These are phyloP conservation scores for Hydrolagus affinis DNA, from an alignment of 2,113 vertebrate genomes.

Conservation along the genomic window DNA sequence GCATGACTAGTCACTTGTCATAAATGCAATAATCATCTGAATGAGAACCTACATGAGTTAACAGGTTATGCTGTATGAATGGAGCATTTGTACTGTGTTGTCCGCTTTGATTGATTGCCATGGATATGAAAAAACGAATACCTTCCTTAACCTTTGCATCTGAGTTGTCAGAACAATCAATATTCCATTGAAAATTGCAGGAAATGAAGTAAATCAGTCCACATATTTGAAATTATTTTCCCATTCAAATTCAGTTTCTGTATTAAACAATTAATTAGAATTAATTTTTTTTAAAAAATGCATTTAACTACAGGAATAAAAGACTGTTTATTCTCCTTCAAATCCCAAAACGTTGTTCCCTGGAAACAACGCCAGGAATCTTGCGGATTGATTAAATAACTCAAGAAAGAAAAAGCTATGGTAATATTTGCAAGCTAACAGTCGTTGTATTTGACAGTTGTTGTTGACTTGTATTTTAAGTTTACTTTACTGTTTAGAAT, in stretches of 20 bases:
- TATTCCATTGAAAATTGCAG: not conserved
- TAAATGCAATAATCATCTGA: not conserved
- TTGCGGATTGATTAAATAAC: not conserved
- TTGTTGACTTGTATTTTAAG: too few species aligned
- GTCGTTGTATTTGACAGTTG: too few species aligned
- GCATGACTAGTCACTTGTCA: too few species aligned
- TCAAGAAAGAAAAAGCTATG: not conserved
- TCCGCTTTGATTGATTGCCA: not conserved
- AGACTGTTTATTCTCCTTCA: not conserved
- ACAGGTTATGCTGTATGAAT: not conserved
- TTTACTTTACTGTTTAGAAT: too few species aligned
- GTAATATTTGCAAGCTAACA: not conserved
- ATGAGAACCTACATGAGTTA: not conserved
- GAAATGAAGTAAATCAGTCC: not conserved
- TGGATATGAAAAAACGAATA: not conserved
- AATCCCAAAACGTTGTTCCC: too few species aligned
- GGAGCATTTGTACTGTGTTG: not conserved
- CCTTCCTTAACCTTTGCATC: not conserved
- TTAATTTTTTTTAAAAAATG: not conserved
- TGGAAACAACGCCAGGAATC: too few species aligned
- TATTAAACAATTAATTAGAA: not conserved
- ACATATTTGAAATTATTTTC: not conserved
- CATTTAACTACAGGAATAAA: not conserved
- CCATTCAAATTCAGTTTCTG: not conserved
- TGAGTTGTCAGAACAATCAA: not conserved